These are phyloP conservation scores for Phoeniculus purpureus DNA, from an alignment of 2,797 vertebrate species.

Conservation along the genomic window DNA sequence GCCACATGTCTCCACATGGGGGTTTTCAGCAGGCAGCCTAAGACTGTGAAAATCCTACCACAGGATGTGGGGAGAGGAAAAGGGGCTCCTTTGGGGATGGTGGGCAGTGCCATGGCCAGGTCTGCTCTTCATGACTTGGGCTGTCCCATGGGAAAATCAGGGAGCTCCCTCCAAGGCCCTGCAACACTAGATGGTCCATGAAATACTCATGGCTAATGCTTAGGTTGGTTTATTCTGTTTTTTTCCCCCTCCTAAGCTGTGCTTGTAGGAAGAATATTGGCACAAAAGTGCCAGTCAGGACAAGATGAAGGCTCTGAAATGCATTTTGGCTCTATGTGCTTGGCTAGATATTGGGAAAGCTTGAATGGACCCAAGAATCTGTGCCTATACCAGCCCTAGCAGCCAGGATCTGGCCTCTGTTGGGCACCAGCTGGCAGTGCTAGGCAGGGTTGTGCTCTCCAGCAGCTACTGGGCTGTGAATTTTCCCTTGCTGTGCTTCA, in stretches of 20 bases:
- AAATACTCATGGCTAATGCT: background rate
- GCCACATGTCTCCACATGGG: accelerated
- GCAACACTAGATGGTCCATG: background rate
- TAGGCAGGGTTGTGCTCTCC: background rate
- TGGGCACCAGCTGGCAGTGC: background rate
- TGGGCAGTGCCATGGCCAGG: background rate
- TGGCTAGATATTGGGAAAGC: background rate
- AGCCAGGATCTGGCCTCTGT: background rate
- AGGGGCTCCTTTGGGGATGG: accelerated
- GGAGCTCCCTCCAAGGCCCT: too few species aligned
- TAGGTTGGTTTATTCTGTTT: background rate
- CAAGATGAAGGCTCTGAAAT: background rate
- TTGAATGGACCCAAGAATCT: background rate
- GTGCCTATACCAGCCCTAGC: background rate
- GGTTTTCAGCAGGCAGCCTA: background rate
- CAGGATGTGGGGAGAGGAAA: background rate
- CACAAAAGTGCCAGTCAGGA: background rate
- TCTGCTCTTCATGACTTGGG: accelerated
- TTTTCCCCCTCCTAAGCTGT: background rate
- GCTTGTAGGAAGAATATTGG: background rate
- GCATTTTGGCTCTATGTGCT: background rate
- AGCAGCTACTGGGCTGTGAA: background rate
- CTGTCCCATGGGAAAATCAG: accelerated
- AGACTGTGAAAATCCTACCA: accelerated
- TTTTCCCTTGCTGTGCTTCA: background rate